Conservation (phyloP, 2,113 vertebrate species). For the Corapipo altera region DNA sequence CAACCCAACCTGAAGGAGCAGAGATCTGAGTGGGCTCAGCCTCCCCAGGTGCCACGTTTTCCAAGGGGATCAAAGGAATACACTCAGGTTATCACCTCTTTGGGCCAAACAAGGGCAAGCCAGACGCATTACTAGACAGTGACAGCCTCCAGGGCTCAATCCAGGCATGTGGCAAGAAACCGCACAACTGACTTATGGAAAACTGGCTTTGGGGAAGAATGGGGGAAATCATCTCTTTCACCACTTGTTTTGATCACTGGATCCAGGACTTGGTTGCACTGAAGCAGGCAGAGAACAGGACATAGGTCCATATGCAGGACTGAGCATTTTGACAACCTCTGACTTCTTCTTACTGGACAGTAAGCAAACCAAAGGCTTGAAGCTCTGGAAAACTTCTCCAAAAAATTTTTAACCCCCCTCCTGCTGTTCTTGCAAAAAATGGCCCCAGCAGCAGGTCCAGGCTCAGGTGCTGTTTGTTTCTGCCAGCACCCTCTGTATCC, state of each 20-base stretch:
- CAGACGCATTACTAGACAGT: rapidly evolving
- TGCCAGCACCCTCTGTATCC: neutral
- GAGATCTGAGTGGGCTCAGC: neutral
- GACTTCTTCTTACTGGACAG: neutral
- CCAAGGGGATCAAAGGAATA: neutral
- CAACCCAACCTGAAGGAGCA: neutral
- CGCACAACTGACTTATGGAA: neutral
- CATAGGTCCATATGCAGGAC: neutral
- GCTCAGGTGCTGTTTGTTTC: rapidly evolving
- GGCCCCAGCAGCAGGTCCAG: neutral
- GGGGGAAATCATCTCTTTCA: neutral
- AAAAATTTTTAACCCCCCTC: rapidly evolving
- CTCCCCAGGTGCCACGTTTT: rapidly evolving
- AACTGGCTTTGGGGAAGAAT: neutral
- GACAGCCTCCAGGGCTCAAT: neutral
- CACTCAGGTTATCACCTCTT: rapidly evolving
- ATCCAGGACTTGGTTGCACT: neutral
- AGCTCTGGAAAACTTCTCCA: neutral
- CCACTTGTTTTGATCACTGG: neutral
- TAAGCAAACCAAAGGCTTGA: neutral
- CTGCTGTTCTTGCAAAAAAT: neutral
- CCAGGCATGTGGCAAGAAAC: neutral
- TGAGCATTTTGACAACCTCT: neutral
- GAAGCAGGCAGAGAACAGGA: neutral
- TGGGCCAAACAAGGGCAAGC: neutral